A percentile compares a stretch with the other conserved stretches of the same genome.
Conservation (phyloP, 2,888 invertebrate species). For the Cremastobaeus sp. region DNA sequence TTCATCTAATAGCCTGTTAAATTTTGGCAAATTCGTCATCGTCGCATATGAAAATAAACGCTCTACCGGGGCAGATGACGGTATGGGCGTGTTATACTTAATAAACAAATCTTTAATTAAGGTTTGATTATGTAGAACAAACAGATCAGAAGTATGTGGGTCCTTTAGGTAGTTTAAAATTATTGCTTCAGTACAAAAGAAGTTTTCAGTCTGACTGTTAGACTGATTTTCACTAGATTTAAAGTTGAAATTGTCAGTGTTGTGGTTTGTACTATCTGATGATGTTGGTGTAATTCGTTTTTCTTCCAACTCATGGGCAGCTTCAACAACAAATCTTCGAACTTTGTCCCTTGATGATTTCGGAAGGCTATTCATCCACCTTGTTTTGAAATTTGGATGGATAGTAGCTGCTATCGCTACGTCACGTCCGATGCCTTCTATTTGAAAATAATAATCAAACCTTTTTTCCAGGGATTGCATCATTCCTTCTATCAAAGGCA, state of each 20-base stretch:
- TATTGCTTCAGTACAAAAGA: not conserved
- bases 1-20: constrained; percentile 22
- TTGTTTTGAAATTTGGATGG: constrained; percentile 10
- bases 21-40: constrained; percentile 32
- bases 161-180: constrained; percentile 2
- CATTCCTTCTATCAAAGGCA: not conserved
- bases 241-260: not conserved
- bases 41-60: constrained; percentile 31
- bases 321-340: not conserved
- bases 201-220: not conserved
- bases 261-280: too few relatives aligned
- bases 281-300: not conserved
- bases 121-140: not conserved
- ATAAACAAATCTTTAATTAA: constrained; percentile 7
- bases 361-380: constrained; percentile 7
- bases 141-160: not conserved
- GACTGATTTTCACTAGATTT: not conserved
- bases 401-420: constrained; percentile 22
- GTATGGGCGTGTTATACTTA: constrained; percentile 28
- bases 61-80: constrained; percentile 39
- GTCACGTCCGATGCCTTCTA: not conserved
- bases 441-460: not conserved
- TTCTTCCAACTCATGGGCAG: not conserved
- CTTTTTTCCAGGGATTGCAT: constrained; percentile 2
- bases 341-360: not conserved